phyloP scores from a whole-genome alignment of 2,797 vertebrate genomes.

The Manis pentadactyla region DNA sequence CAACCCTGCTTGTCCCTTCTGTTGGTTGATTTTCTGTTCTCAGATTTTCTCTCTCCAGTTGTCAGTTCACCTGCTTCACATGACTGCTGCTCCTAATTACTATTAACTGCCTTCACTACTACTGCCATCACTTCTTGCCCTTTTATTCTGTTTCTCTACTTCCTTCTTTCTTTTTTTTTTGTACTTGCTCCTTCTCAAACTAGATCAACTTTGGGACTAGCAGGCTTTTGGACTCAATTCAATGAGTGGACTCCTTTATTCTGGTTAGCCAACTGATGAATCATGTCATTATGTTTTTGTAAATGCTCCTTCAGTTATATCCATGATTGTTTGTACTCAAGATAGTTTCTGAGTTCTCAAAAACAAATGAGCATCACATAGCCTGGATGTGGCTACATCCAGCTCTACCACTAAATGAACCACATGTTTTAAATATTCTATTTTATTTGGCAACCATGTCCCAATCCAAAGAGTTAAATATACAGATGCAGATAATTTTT shows the following conservation, averaged over 20 bases:
- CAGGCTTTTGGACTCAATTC: background rate
- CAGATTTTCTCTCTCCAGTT: conserved; percentile 2
- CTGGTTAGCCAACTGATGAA: background rate
- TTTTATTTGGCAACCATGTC: background rate
- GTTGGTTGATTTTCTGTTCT: background rate
- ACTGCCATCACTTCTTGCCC: background rate
- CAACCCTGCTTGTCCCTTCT: background rate
- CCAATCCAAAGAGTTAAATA: conserved; percentile 5
- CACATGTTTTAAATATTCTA: background rate
- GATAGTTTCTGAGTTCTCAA: background rate
- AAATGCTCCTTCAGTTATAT: background rate
- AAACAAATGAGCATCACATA: background rate
- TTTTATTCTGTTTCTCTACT: background rate
- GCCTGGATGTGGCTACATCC: background rate
- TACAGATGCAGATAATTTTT: background rate
- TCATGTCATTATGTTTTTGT: background rate
- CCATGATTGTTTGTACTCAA: background rate
- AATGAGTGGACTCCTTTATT: background rate
- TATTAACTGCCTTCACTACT: background rate
- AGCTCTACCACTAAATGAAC: background rate
- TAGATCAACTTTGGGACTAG: conserved; percentile 12
- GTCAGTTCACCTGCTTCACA: background rate
- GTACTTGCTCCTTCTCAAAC: background rate
- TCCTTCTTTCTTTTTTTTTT: background rate
- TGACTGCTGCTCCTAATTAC: background rate